Conservation (phyloP, 2,888 invertebrate species). For the Eretmocerus hayati region DNA sequence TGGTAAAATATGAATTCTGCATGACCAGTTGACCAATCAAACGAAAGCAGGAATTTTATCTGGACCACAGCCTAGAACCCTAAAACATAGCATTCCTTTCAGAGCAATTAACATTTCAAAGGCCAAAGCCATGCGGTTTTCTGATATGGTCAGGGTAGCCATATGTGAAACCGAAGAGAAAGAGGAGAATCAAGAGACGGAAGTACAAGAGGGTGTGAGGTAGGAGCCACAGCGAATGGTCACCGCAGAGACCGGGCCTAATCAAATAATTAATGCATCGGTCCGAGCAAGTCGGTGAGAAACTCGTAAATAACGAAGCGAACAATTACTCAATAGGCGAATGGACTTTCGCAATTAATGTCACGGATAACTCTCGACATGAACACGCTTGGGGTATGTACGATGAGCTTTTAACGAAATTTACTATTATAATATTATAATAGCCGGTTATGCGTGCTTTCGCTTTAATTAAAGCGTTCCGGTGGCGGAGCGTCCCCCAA, state of each 20-base stretch:
- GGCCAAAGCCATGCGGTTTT: conserved; percentile 8
- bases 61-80: background rate
- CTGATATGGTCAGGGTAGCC: conserved; percentile 3
- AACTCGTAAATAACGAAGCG: conserved; percentile 3
- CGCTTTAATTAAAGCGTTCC: conserved; percentile 21
- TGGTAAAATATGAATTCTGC: no score
- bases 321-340: conserved; percentile 10
- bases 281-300: background rate
- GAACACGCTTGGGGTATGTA: background rate
- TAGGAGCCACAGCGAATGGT: background rate
- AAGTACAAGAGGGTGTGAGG: background rate
- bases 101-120: conserved; percentile 19
- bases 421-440: conserved; percentile 1
- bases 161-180: background rate
- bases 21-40: no score
- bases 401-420: conserved; percentile 2
- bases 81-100: conserved; percentile 16
- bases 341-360: conserved; percentile 14
- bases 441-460: conserved; percentile 7
- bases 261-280: conserved; percentile 21
- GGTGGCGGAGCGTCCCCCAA: no score
- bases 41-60: no score
- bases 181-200: background rate
- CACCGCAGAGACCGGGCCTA: conserved; percentile 2
- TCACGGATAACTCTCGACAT: conserved; percentile 8